These are phyloP conservation scores for Pammene aurita DNA, from an alignment of 2,888 invertebrate genomes.

Conservation along the genomic window DNA sequence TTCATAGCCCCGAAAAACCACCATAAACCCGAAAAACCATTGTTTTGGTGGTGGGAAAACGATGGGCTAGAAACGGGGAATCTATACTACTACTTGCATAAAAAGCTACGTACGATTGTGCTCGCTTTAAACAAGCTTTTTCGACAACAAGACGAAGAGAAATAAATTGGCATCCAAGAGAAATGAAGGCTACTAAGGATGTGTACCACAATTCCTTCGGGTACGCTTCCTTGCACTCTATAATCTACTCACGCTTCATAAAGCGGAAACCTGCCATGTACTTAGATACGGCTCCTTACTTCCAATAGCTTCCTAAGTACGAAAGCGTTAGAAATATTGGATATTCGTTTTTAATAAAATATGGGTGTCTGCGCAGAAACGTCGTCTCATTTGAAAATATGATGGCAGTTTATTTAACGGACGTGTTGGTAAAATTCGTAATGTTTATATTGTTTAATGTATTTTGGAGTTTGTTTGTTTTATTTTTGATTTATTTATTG, in stretches of 20 bases:
- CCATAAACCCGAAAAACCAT: no score
- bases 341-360: not conserved
- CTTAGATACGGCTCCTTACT: conserved; percentile 2
- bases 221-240: conserved; percentile 27
- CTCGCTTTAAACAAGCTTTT: not conserved
- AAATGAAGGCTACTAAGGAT: conserved; percentile 32
- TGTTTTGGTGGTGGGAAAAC: no score
- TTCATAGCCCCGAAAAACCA: no score
- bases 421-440: no score
- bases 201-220: conserved; percentile 35
- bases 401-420: no score
- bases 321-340: not conserved
- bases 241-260: conserved; percentile 24
- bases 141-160: conserved; percentile 8
- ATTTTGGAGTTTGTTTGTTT: no score
- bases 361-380: not conserved
- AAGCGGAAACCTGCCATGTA: conserved; percentile 8
- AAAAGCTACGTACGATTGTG: not conserved
- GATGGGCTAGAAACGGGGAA: no score
- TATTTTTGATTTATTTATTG: no score
- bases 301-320: conserved; percentile 9
- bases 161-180: conserved; percentile 31
- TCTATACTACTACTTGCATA: no score
- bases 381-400: no score
- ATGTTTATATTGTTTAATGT: no score